These are phyloP conservation scores for Lutjanus campechanus DNA, from an alignment of 2,797 vertebrate genomes.

Conservation along the genomic window DNA sequence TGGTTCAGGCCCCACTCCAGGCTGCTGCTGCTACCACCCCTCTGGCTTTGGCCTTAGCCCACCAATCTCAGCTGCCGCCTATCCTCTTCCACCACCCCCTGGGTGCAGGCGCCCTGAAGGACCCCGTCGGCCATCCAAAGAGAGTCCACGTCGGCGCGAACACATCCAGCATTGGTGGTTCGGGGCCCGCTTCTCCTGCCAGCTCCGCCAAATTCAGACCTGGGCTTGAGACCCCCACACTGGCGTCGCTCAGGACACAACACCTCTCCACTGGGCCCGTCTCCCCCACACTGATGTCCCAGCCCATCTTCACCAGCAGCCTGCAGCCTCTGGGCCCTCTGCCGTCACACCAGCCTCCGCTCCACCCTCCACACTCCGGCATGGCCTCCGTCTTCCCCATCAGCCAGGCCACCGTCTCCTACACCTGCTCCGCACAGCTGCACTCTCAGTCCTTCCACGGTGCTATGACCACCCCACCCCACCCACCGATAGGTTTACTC, in stretches of 20 bases:
- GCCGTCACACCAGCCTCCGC: conserved; percentile 57
- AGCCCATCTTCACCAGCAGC: conserved; percentile 78
- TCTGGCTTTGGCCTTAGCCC: conserved; percentile 94
- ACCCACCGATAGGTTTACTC: conserved; percentile 79
- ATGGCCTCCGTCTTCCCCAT: conserved; percentile 71
- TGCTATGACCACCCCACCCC: conserved; percentile 75
- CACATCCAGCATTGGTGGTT: conserved; percentile 80
- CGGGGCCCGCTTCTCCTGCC: conserved; percentile 82
- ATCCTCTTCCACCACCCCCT: conserved; percentile 93
- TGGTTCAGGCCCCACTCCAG: conserved; percentile 96
- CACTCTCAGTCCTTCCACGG: conserved; percentile 79
- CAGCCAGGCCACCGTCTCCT: conserved; percentile 72
- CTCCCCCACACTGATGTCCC: conserved; percentile 71
- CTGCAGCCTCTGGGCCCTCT: conserved; percentile 70
- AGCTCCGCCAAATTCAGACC: conserved; percentile 80
- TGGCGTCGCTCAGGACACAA: conserved; percentile 87
- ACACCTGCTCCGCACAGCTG: conserved; percentile 83
- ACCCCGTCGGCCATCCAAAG: conserved; percentile 83
- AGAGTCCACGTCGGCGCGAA: conserved; percentile 83
- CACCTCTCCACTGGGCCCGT: conserved; percentile 55
- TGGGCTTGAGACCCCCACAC: conserved; percentile 86
- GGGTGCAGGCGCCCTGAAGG: conserved; percentile 81
- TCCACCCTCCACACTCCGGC: conserved; percentile 64
- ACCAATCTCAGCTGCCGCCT: conserved; percentile 92
- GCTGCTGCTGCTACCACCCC: conserved; percentile 96